These are phyloP conservation scores for Bombylius discolor DNA, from an alignment of 2,888 invertebrate genomes.

Conservation along the genomic window DNA sequence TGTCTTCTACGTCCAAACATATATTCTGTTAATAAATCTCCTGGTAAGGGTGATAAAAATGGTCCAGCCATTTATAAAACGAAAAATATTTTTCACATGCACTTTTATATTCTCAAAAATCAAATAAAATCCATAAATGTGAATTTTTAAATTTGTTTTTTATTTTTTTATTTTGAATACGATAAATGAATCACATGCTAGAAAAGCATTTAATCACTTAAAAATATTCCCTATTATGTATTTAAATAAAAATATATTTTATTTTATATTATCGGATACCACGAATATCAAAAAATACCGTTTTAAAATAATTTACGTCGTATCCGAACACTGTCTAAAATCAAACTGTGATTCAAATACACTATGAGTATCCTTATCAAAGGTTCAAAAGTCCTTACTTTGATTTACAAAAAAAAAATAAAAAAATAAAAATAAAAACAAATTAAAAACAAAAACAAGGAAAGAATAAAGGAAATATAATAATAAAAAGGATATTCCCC, in stretches of 20 bases:
- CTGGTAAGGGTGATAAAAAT: constrained; percentile 70
- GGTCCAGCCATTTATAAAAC: constrained; percentile 65
- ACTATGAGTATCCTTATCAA: not conserved
- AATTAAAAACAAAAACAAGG: not conserved
- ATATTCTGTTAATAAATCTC: constrained; percentile 81
- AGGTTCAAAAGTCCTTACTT: not conserved
- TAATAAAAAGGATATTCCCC: constrained; percentile 4
- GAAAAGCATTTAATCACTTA: too few relatives aligned
- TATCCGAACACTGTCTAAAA: not conserved
- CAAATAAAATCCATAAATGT: too few relatives aligned
- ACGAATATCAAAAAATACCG: too few relatives aligned
- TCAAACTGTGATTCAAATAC: not conserved
- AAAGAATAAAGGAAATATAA: not conserved
- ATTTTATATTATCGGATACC: too few relatives aligned
- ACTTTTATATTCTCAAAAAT: too few relatives aligned
- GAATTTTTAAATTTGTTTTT: too few relatives aligned
- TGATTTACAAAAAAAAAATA: not conserved
- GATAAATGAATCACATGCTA: too few relatives aligned
- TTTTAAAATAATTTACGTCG: not conserved
- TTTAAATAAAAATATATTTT: too few relatives aligned
- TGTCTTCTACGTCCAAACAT: constrained; percentile 84
- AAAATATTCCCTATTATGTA: too few relatives aligned
- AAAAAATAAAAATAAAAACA: not conserved
- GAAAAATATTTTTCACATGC: not conserved
- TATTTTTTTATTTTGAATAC: too few relatives aligned